These are phyloP conservation scores for Drosophila mimetica DNA, from an alignment of 2,888 invertebrate genomes.

Conservation along the genomic window DNA sequence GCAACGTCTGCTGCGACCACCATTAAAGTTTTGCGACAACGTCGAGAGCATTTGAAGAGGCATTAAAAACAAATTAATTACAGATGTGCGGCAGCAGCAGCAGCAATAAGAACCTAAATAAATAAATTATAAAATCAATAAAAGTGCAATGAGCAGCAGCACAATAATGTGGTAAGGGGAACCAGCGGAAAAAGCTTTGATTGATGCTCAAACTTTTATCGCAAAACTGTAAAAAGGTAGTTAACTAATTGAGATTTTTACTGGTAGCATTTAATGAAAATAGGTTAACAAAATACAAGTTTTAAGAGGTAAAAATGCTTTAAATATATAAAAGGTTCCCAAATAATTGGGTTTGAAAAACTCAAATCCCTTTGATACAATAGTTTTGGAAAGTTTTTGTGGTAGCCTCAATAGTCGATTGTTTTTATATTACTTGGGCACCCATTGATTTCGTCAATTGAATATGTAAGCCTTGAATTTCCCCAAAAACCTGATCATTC, in stretches of 20 bases:
- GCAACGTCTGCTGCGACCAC: constrained; percentile 58
- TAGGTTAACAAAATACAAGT: not conserved
- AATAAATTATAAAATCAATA: constrained; percentile 79
- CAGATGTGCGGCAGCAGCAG: constrained; percentile 51
- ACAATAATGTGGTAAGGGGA: constrained; percentile 9
- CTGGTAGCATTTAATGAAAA: not conserved
- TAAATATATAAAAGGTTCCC: too few relatives aligned
- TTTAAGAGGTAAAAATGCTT: not conserved
- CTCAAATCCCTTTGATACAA: too few relatives aligned
- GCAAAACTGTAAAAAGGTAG: constrained; percentile 1
- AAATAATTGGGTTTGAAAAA: too few relatives aligned
- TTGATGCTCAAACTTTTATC: constrained; percentile 15
- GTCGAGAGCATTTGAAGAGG: constrained; percentile 67
- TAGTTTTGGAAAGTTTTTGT: not conserved
- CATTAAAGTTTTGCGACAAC: constrained; percentile 69
- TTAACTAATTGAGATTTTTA: constrained; percentile 10
- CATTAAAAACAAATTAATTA: constrained; percentile 79
- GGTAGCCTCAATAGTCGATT: not conserved
- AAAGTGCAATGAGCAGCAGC: constrained; percentile 37
- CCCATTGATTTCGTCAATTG: constrained; percentile 9
- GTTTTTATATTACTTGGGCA: constrained; percentile 1
- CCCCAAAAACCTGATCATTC: constrained; percentile 6
- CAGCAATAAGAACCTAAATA: constrained; percentile 53
- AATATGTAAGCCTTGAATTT: not conserved
- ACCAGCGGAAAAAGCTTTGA: constrained; percentile 15